These are phyloP conservation scores for Panulirus ornatus DNA, from an alignment of 1,140 invertebrate genomes.

Conservation along the genomic window DNA sequence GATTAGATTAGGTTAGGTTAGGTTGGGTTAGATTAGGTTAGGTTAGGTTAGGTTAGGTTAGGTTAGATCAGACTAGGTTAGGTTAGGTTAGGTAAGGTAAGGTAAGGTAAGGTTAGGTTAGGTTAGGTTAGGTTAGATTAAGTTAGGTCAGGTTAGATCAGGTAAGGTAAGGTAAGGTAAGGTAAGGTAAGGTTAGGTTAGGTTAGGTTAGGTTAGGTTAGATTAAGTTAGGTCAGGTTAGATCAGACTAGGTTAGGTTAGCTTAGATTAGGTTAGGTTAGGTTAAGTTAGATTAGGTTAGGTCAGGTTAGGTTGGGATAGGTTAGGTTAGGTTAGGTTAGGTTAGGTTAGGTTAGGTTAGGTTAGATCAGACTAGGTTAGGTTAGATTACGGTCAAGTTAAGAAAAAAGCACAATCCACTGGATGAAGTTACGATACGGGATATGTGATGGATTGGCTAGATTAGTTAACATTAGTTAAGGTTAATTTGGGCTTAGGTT, in stretches of 20 bases:
- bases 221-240: no score
- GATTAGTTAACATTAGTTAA: neutral
- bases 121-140: neutral
- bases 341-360: slow-evolving; percentile 3
- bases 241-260: no score
- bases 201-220: neutral
- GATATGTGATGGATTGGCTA: neutral
- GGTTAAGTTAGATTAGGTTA: neutral
- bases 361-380: neutral
- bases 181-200: neutral
- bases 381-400: neutral
- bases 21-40: neutral
- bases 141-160: neutral
- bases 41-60: neutral
- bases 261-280: slow-evolving; percentile 1
- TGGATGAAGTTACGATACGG: no score
- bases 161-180: slow-evolving; percentile 15
- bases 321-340: neutral
- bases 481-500: no score
- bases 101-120: neutral
- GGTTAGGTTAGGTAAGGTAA: slow-evolving; percentile 2
- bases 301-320: neutral
- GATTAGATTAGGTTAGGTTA: slow-evolving; percentile 10
- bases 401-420: no score
- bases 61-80: neutral